Conservation (phyloP, 2,797 vertebrate genomes). For the Dallia pectoralis region DNA sequence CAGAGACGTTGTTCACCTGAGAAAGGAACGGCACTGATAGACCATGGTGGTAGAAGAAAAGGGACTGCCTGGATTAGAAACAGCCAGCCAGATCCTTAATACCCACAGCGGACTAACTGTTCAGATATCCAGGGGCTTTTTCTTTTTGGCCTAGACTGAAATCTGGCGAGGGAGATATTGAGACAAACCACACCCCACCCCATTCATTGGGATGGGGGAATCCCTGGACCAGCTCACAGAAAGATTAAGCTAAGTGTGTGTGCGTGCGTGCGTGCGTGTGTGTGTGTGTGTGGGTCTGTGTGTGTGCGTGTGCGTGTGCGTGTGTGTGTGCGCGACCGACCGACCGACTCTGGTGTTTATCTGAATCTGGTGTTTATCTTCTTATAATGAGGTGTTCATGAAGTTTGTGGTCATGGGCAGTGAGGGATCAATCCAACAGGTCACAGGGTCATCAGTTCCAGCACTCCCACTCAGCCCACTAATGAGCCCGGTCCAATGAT, state of each 20-base stretch:
- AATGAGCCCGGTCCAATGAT: neutral
- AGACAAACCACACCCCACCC: slow-evolving; percentile 18
- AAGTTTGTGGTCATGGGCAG: slow-evolving; percentile 45
- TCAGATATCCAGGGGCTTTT: slow-evolving; percentile 45
- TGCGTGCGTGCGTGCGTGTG: neutral
- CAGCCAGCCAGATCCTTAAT: slow-evolving; percentile 37
- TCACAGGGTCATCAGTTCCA: slow-evolving; percentile 54
- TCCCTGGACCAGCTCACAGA: neutral
- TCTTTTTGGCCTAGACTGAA: slow-evolving; percentile 9
- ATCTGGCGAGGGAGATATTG: slow-evolving; percentile 25
- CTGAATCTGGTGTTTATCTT: slow-evolving; percentile 49
- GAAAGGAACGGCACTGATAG: neutral
- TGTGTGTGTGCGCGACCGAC: no score
- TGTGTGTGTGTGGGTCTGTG: neutral
- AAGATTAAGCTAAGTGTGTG: slow-evolving; percentile 9
- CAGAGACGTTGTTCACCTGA: neutral
- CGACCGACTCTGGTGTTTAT: no score
- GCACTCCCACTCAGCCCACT: slow-evolving; percentile 13
- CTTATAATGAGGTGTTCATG: slow-evolving; percentile 61
- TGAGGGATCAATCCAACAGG: slow-evolving; percentile 46
- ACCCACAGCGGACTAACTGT: slow-evolving; percentile 32
- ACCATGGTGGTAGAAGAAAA: neutral
- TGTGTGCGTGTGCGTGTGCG: slow-evolving; percentile 5
- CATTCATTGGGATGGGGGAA: slow-evolving; percentile 16
- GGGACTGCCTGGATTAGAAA: slow-evolving; percentile 35